A percentile compares a stretch with the other conserved stretches of the same genome.
Conservation (phyloP, 2,113 vertebrate genomes). For the Phocoena phocoena region DNA sequence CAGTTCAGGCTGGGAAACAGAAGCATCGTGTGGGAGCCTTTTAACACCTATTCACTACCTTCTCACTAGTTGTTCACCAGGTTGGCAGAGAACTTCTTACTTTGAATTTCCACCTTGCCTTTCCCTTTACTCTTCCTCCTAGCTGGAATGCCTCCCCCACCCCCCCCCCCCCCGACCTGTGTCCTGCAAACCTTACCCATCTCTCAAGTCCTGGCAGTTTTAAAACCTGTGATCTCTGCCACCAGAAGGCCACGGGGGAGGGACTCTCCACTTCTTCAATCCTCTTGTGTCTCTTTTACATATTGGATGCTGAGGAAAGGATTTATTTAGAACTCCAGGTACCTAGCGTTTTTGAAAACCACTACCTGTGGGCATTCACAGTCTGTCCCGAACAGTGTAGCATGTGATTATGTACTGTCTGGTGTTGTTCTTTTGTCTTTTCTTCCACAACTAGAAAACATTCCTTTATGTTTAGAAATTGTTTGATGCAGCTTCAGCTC, state of each 20-base stretch:
- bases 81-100: background rate
- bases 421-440: background rate
- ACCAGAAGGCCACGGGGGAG: background rate
- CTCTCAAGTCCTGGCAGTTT: background rate
- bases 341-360: background rate
- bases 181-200: background rate
- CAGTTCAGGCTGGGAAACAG: background rate
- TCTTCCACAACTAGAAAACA: background rate
- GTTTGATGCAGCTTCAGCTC: background rate
- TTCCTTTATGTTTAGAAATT: background rate
- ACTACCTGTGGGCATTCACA: background rate
- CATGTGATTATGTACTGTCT: background rate
- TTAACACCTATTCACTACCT: background rate
- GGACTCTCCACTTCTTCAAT: background rate
- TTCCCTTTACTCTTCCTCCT: background rate
- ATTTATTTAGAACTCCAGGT: background rate
- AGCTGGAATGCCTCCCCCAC: background rate
- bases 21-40: background rate
- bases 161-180: background rate
- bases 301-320: background rate
- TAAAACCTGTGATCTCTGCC: background rate
- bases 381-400: background rate
- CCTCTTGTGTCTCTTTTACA: background rate
- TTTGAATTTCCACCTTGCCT: background rate
- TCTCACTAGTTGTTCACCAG: background rate